These are phyloP conservation scores for Cyaniris semiargus DNA, from an alignment of 2,888 invertebrate genomes.

Conservation along the genomic window DNA sequence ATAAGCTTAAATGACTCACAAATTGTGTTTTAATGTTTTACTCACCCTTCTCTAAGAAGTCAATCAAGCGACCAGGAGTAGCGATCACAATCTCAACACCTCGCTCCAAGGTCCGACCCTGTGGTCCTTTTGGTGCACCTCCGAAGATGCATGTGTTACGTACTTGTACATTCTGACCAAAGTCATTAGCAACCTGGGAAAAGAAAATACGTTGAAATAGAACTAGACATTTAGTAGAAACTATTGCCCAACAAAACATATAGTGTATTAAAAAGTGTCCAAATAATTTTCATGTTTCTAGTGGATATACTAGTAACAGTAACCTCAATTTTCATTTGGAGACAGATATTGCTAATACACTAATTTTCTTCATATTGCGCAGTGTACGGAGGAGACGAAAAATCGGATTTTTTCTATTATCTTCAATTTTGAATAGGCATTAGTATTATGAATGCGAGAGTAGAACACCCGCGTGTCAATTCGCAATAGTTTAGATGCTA, in stretches of 20 bases:
- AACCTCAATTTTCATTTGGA: too few species aligned
- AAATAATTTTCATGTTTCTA: not conserved
- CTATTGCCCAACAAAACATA: not conserved
- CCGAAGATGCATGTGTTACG: constrained; percentile 97
- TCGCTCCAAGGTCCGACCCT: constrained; percentile 89
- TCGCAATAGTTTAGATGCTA: too few species aligned
- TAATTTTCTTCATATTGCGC: too few species aligned
- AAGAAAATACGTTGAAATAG: constrained; percentile 21
- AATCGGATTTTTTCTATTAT: too few species aligned
- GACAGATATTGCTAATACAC: too few species aligned
- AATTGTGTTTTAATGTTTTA: not conserved
- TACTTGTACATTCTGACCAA: constrained; percentile 92
- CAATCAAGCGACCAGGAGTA: constrained; percentile 96
- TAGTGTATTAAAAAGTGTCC: not conserved
- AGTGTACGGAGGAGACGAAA: too few species aligned
- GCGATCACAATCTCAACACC: constrained; percentile 98
- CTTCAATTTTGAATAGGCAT: too few species aligned
- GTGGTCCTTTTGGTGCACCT: constrained; percentile 98
- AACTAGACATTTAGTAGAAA: not conserved
- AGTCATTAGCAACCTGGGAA: constrained; percentile 92
- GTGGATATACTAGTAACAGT: not conserved
- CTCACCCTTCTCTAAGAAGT: constrained; percentile 90
- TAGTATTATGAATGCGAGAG: too few species aligned
- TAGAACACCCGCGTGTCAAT: too few species aligned
- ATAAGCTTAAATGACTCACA: too few species aligned